A percentile compares a stretch with the other conserved stretches of the same genome.
Evolutionary conservation across 2,888 invertebrate species (phyloP).

Genomic region (Leptopterna dolabrata): DNA sequence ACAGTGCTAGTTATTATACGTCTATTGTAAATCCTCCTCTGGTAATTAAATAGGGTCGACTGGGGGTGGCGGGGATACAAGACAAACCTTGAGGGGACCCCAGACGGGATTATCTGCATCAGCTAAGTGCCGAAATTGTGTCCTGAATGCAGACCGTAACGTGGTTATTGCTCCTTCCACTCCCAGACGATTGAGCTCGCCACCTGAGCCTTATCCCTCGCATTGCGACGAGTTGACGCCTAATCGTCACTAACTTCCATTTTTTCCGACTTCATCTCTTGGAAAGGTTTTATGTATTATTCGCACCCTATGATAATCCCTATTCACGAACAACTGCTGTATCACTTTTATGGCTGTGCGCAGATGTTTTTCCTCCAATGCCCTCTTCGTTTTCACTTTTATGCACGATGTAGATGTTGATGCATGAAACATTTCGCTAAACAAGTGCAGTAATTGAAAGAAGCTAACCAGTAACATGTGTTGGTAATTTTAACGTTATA

Average conservation of each 20-base stretch:
- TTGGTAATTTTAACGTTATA: no score
- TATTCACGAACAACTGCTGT: background rate
- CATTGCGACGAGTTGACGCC: constrained; percentile 4
- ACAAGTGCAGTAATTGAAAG: no score
- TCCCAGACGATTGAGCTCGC: constrained; percentile 30
- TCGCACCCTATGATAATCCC: background rate
- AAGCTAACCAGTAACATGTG: no score
- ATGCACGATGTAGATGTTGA: background rate
- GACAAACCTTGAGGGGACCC: constrained; percentile 47
- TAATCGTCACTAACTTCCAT: constrained; percentile 39
- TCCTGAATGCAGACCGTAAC: constrained; percentile 44
- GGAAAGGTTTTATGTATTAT: background rate
- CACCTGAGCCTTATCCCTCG: constrained; percentile 38
- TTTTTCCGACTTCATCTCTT: background rate
- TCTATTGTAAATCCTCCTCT: constrained; percentile 55
- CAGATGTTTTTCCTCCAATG: background rate
- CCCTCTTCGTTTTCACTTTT: background rate
- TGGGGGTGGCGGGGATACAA: background rate
- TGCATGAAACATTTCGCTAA: no score
- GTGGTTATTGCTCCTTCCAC: constrained; percentile 53
- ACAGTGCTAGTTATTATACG: constrained; percentile 54
- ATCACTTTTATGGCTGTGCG: background rate
- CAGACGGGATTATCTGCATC: constrained; percentile 48
- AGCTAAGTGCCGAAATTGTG: constrained; percentile 55
- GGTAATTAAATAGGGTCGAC: constrained; percentile 49